Base-by-base conservation (phyloP, 2,113 vertebrate species). In the Cryptomyrus ogoouensis region DNA sequence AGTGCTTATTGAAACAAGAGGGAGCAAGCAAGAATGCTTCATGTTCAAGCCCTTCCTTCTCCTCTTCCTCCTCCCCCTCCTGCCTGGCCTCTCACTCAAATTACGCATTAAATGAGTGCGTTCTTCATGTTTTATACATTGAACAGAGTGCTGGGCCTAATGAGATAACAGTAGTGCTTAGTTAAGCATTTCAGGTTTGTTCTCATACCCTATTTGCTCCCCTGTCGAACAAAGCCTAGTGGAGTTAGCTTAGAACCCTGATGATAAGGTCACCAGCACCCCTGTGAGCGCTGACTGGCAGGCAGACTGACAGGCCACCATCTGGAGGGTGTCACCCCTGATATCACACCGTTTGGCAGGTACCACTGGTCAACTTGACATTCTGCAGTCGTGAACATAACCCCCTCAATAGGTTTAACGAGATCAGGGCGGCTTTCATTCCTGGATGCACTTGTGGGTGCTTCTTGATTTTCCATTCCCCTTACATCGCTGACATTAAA, bases 71-170 rank as follows among this genome's bases (percentile, higher is more conserved):
- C 90, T 92, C 90, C 52, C 27, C 56, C 84, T 13, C 39, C 39
- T 21, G 83, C 53, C 46, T n/a, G 42, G 6, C 87, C 89, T 94
- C 90, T 90, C 92, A 90, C 92, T 95, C 92, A 95, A 91, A 93
- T 94, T 91, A 93, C 53, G 17, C 91, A 91, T 93, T 93, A 94
- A 95, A 93, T 91, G 91, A 94, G 91, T 83, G 91, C 90, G 91
- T 89, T 89, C 93, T 95, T 96, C 95, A 96, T 95, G 95, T 96
- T 95, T 95, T 94, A 95, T 94, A 96, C 95, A 95, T 96, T 47
- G 46, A 90, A 90, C 91, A 88, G 88, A 92, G 91, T 89, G 74
- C 90, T 87, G 88, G 50, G 87, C 44, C 91, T 96, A 95, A 96
- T 95, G 93, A 95, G 94, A 92, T 93, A 95, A 95, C 94, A 92